Evolutionary conservation across 2,113 vertebrate species (phyloP), one percentile per base, ranked within the genome.

Genomic region (Anguilla rostrata): DNA sequence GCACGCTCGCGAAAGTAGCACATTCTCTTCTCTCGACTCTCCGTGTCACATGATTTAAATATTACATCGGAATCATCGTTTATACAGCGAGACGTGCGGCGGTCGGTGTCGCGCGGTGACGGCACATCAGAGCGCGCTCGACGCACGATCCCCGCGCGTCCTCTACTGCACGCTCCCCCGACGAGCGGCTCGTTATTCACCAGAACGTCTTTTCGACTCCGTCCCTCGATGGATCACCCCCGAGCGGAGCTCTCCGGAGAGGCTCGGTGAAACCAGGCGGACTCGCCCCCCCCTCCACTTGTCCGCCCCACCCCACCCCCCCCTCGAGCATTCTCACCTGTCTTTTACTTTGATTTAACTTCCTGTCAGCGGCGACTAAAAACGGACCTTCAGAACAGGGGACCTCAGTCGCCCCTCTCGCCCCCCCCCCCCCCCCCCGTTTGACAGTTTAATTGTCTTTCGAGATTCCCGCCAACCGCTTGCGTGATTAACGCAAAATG

Each of bases 111-210:
- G 78, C 71, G 88, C 89, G 53, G 85, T 78, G 84, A 53, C 78
- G 85, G 89, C 90, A 91, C 86, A 90, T 92, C 90, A 89, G 83
- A 87, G 63, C 85, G 81, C 83, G 82, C 83, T 66, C 78, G 49
- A 46, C 53, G 82, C 92, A 90, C 92, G 90, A 88, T 90, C 91
- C 88, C 81, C 83, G 88, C 84, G 88, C 83, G 87, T 89, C 89
- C 85, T 78, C 84, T 84, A 84, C 86, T 81, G 60, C 81, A 7
- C 26, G 43, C 78, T 87, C 89, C 87, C 87, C 88, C 90, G 91
- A 92, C 90, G 90, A 89, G 83, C 85, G 66, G 90, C 94, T 94
- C 91, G 94, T 95, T 94, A 94, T 94, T 94, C 92, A 93, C 88
- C 88, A 83, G 53, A 78, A 90, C 88, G 90, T 93, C 92, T 92